Evolutionary conservation across 2,113 vertebrate genomes (phyloP).

Genomic region (Oxyura jamaicensis): DNA sequence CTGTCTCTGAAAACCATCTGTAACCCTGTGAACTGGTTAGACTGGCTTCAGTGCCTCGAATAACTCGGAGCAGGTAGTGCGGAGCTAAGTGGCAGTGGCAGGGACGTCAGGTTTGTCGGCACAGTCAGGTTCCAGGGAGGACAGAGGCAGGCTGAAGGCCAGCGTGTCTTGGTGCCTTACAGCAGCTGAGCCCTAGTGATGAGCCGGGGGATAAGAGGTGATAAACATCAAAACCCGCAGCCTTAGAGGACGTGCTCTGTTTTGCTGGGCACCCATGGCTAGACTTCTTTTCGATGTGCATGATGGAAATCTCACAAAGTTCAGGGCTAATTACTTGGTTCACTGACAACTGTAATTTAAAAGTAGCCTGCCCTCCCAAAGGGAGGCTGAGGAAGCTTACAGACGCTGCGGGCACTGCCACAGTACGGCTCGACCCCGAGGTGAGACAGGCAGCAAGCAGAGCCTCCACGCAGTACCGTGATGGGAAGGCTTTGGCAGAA

Average conservation of each 20-base stretch:
- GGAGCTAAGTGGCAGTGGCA: not conserved
- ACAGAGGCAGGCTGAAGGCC: not conserved
- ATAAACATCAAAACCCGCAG: not conserved
- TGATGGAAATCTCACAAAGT: not conserved
- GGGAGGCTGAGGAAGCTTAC: not conserved
- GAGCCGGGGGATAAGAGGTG: not conserved
- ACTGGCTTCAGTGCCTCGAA: constrained; percentile 12
- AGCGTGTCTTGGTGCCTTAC: not conserved
- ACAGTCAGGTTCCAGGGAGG: not conserved
- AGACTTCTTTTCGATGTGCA: not conserved
- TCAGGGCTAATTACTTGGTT: not conserved
- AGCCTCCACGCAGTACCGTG: not conserved
- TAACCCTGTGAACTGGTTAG: not conserved
- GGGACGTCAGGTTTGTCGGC: not conserved
- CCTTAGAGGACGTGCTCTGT: not conserved
- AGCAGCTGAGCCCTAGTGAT: not conserved
- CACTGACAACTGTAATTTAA: not conserved
- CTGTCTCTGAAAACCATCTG: not conserved
- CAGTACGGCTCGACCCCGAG: not conserved
- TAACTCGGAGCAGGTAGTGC: not conserved
- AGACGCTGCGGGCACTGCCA: not conserved
- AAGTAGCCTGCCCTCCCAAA: not conserved
- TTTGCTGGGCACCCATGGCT: not conserved
- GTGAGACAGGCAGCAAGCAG: rapidly evolving
- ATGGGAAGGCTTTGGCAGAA: not conserved